These are phyloP conservation scores for Girardinus metallicus DNA, from an alignment of 2,797 vertebrate genomes.

Conservation along the genomic window DNA sequence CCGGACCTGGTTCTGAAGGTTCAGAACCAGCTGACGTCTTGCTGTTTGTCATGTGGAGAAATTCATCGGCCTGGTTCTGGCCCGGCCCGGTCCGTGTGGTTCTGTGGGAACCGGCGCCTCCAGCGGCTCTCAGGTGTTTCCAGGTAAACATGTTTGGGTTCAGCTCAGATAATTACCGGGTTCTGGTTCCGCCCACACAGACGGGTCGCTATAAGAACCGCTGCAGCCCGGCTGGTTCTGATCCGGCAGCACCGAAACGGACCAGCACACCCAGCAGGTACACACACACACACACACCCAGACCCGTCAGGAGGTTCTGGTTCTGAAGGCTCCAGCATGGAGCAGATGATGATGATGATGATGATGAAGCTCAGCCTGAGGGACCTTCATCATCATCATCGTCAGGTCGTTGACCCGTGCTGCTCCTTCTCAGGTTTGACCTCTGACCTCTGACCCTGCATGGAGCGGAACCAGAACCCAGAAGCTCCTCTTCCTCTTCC, in stretches of 20 bases:
- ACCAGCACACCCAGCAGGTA: constrained; percentile 29
- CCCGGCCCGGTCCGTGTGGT: neutral
- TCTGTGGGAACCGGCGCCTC: neutral
- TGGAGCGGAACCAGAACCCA: constrained; percentile 37
- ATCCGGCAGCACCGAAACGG: constrained; percentile 10
- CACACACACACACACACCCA: neutral
- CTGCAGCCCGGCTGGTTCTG: constrained; percentile 11
- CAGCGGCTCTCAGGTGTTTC: neutral
- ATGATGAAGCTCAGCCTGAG: too few species aligned
- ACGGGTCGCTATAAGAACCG: constrained; percentile 46
- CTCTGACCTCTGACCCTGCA: constrained; percentile 30
- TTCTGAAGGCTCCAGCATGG: neutral
- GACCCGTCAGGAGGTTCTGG: neutral
- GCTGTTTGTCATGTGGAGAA: neutral
- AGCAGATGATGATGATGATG: too few species aligned
- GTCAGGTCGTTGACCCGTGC: neutral
- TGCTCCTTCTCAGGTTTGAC: constrained; percentile 1
- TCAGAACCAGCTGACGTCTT: neutral
- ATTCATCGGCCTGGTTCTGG: too few species aligned
- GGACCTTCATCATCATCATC: too few species aligned
- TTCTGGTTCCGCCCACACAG: constrained; percentile 22
- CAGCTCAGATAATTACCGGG: constrained; percentile 38
- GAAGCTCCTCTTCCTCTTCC: constrained; percentile 2
- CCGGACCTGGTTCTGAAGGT: neutral
- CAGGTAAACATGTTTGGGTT: constrained; percentile 23